Evolutionary conservation across 2,888 invertebrate genomes (phyloP).

Genomic region (Cephus runcator): DNA sequence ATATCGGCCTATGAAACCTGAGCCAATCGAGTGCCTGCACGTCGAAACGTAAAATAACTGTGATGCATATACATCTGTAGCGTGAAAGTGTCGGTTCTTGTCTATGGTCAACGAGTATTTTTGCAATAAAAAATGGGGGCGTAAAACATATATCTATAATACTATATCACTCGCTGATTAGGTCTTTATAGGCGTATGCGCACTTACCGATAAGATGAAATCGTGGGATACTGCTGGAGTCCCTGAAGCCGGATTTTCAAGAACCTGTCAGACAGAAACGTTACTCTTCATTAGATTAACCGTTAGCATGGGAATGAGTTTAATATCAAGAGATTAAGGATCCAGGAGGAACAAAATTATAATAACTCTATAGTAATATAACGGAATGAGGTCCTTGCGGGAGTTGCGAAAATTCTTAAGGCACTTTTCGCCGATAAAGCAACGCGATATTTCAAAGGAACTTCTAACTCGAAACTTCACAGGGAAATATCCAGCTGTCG

Average conservation of each 20-base stretch:
- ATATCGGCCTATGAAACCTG: neutral
- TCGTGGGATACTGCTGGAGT: neutral
- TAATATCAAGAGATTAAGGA: neutral
- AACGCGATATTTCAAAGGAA: neutral
- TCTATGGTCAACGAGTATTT: neutral
- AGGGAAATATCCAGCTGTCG: neutral
- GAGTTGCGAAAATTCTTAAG: neutral
- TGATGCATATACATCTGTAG: neutral
- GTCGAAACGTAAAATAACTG: neutral
- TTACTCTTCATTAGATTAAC: slow-evolving; percentile 1
- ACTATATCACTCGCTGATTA: neutral
- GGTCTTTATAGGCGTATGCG: neutral
- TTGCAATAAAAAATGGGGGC: neutral
- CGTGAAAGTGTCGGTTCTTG: neutral
- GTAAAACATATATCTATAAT: neutral
- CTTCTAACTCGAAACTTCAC: neutral
- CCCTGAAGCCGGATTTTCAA: neutral
- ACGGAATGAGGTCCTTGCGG: neutral
- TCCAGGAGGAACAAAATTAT: neutral
- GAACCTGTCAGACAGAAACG: neutral
- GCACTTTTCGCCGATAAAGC: neutral
- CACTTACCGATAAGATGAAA: neutral
- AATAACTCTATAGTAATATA: neutral
- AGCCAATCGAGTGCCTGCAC: neutral
- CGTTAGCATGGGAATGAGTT: neutral